phyloP scores from a whole-genome alignment of 2,113 vertebrate species.

The Cyprinus carpio region DNA sequence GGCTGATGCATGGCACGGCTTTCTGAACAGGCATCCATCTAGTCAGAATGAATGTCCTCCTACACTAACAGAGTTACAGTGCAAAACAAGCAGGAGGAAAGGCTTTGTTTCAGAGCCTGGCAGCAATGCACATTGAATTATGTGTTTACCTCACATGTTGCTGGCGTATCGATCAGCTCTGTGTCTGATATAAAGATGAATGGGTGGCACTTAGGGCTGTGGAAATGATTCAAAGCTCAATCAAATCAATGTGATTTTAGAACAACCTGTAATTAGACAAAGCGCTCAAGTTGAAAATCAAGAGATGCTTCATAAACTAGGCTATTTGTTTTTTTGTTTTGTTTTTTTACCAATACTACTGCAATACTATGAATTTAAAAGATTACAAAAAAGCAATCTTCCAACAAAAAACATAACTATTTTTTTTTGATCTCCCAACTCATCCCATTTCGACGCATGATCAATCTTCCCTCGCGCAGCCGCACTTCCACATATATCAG shows the following conservation, averaged over 20 bases:
- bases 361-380: too few relatives aligned
- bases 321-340: too few relatives aligned
- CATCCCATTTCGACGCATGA: too few relatives aligned
- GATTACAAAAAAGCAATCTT: too few relatives aligned
- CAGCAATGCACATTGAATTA: conserved; percentile 22
- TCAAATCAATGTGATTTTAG: conserved; percentile 23
- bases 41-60: conserved; percentile 36
- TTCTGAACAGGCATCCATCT: conserved; percentile 13
- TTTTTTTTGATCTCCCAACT: too few relatives aligned
- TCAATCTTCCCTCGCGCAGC: too few relatives aligned
- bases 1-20: conserved; percentile 25
- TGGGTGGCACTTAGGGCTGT: neutral
- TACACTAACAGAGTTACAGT: neutral
- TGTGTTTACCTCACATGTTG: conserved; percentile 25
- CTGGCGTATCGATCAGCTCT: conserved; percentile 17
- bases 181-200: conserved; percentile 24
- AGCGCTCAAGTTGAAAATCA: neutral
- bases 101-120: conserved; percentile 28
- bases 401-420: too few relatives aligned
- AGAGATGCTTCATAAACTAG: neutral
- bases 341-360: too few relatives aligned
- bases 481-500: too few relatives aligned
- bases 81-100: conserved; percentile 16
- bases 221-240: conserved; percentile 12
- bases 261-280: conserved; percentile 10